Conservation (phyloP, 2,113 vertebrate genomes). For the Perca flavescens region DNA sequence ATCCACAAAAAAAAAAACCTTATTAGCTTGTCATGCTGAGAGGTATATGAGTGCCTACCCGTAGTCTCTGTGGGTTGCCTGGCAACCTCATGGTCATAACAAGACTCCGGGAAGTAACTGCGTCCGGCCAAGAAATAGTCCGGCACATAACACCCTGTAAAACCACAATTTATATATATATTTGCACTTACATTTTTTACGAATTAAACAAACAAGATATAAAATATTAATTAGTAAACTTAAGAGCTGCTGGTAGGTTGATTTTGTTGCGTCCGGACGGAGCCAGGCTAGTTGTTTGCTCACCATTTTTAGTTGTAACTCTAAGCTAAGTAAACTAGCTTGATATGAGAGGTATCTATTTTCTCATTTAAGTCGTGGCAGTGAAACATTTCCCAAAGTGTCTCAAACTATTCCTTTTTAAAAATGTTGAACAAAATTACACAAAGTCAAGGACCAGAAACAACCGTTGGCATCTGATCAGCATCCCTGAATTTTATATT, state of each 20-base stretch:
- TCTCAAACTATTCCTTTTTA: neutral
- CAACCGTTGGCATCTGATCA: neutral
- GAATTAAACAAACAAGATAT: neutral
- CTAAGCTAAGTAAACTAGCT: constrained; percentile 4
- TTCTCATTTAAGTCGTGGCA: neutral
- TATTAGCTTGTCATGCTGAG: neutral
- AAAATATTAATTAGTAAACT: neutral
- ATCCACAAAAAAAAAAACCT: neutral
- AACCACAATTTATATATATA: neutral
- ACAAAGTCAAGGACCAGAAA: neutral
- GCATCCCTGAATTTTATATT: neutral
- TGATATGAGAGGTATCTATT: neutral
- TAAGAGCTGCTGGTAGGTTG: neutral
- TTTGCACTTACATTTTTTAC: neutral
- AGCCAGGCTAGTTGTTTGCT: too few relatives aligned
- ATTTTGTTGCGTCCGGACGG: neutral
- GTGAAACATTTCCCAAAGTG: neutral
- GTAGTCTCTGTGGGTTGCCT: neutral
- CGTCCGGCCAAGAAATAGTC: neutral
- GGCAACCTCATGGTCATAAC: neutral
- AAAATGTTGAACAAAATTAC: neutral
- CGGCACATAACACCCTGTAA: neutral
- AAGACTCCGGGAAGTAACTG: neutral
- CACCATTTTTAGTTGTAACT: neutral
- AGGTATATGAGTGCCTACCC: neutral